These are phyloP conservation scores for Cladorhizidae sp. DNA, from an alignment of 37 sponge, comb jelly and placozoan genomes.

Conservation along the genomic window DNA sequence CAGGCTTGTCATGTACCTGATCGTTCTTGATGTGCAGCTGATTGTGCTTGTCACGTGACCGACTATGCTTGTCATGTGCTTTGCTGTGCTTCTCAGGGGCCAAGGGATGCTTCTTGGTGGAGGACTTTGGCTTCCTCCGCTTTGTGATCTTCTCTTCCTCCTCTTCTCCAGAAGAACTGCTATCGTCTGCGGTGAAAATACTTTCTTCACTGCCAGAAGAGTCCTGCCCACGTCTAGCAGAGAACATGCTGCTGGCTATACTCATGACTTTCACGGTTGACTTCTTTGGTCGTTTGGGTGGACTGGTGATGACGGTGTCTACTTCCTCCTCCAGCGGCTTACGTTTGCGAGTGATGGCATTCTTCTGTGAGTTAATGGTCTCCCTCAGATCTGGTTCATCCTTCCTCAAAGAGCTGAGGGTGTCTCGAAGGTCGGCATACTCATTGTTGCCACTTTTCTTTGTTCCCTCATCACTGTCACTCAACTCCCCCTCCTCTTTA, in stretches of 20 bases:
- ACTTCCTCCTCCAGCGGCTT: not conserved
- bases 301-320: too few species aligned
- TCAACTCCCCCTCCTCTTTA: conserved; percentile 41
- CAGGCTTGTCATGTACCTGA: not conserved
- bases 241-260: not conserved
- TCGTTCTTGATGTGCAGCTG: not conserved
- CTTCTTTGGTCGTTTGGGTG: conserved; percentile 4
- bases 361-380: not conserved
- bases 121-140: not conserved
- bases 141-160: not conserved
- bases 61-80: not conserved
- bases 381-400: conserved; percentile 6
- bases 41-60: not conserved
- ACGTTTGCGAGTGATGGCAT: not conserved
- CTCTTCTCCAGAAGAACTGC: not conserved
- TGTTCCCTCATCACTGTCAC: conserved; percentile 30
- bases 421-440: not conserved
- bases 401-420: not conserved
- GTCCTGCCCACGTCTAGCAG: not conserved
- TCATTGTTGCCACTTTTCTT: not conserved
- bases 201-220: not conserved
- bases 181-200: not conserved
- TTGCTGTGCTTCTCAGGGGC: not conserved
- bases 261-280: not conserved
- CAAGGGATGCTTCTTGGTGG: not conserved